phyloP scores from a whole-genome alignment of 2,113 vertebrate genomes.

The Carollia perspicillata region DNA sequence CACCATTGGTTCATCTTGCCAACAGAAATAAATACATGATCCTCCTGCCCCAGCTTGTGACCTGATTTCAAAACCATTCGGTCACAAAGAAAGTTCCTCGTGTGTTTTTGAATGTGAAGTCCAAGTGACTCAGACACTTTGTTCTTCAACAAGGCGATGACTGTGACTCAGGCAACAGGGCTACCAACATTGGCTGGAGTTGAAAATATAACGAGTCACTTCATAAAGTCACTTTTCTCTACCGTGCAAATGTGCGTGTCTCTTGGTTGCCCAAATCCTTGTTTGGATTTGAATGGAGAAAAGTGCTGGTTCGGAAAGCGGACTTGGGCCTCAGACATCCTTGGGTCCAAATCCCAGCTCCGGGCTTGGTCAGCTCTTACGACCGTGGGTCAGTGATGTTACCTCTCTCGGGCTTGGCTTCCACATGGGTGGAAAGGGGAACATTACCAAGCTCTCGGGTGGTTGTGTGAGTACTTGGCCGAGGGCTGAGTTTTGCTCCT shows the following conservation, averaged over 20 bases:
- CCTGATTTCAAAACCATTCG: slow-evolving; percentile 66
- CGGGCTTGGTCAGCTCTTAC: neutral
- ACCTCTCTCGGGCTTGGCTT: neutral
- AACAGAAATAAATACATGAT: neutral
- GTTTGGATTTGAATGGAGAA: neutral
- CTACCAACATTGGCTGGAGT: neutral
- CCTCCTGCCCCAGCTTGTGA: slow-evolving; percentile 67
- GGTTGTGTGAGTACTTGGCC: neutral
- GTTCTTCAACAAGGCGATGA: neutral
- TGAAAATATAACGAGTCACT: neutral
- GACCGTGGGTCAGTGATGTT: fast-evolving
- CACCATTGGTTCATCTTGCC: slow-evolving; percentile 51
- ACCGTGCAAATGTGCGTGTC: neutral
- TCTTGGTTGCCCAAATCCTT: neutral
- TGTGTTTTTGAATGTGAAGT: slow-evolving; percentile 39
- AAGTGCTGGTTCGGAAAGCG: neutral
- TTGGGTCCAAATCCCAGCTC: neutral
- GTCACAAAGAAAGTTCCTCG: slow-evolving; percentile 65
- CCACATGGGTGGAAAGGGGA: neutral
- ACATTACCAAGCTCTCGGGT: too few species aligned
- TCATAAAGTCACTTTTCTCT: neutral
- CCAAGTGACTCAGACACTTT: slow-evolving; percentile 6
- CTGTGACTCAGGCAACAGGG: neutral
- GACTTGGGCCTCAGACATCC: neutral
- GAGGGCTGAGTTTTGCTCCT: neutral